Evolutionary conservation across 2,113 vertebrate species (phyloP).

Genomic region (Herpetotheres cachinnans): DNA sequence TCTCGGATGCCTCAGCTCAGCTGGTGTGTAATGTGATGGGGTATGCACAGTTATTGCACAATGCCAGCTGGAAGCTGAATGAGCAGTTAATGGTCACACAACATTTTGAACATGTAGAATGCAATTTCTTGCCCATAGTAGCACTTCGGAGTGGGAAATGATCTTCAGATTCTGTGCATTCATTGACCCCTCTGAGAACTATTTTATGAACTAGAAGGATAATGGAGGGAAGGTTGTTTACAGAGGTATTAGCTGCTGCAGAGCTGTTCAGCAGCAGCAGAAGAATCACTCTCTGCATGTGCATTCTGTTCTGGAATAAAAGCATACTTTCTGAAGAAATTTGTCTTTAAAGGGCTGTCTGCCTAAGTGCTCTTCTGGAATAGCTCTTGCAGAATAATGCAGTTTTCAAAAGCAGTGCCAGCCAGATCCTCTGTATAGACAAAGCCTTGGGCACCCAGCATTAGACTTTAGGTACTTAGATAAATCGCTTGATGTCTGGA

Average conservation of each 20-base stretch:
- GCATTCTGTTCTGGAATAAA: neutral
- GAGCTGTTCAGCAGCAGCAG: neutral
- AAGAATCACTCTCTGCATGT: neutral
- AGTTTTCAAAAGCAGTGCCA: neutral
- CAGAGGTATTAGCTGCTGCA: neutral
- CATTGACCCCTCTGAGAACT: neutral
- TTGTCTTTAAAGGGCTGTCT: neutral
- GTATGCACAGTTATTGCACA: neutral
- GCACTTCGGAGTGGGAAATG: neutral
- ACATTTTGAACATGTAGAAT: neutral
- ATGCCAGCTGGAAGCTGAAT: neutral
- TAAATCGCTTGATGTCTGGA: rapidly evolving
- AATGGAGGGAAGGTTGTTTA: neutral
- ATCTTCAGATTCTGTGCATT: neutral
- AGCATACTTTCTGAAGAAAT: neutral
- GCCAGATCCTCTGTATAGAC: neutral
- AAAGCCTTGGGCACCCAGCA: neutral
- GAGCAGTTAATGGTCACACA: neutral
- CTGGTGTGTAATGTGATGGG: neutral
- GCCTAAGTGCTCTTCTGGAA: constrained; percentile 18
- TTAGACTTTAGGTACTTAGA: neutral
- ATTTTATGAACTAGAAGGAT: neutral
- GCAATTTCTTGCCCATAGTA: neutral
- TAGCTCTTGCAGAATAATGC: neutral
- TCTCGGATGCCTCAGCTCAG: neutral